These are phyloP conservation scores for Glossophaga mutica DNA, from an alignment of 2,797 vertebrate genomes.

Conservation along the genomic window DNA sequence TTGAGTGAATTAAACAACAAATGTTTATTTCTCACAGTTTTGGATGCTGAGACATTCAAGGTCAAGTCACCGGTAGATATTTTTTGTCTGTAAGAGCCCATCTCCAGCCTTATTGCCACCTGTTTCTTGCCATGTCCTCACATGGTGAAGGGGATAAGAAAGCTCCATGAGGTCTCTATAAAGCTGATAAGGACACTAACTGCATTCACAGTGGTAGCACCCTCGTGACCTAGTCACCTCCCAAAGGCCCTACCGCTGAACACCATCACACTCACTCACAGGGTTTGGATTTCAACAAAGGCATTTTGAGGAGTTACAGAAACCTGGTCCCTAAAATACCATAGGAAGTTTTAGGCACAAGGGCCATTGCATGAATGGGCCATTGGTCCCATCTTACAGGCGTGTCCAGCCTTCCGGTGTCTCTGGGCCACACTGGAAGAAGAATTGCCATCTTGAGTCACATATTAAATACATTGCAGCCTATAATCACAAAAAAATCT, in stretches of 20 bases:
- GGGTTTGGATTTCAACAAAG: not conserved
- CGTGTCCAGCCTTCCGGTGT: too few relatives aligned
- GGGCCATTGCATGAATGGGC: too few relatives aligned
- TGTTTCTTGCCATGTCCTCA: not conserved
- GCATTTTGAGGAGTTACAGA: not conserved
- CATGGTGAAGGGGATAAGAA: rapidly evolving
- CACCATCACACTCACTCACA: rapidly evolving
- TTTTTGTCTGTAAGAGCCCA: not conserved
- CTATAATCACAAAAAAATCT: too few relatives aligned
- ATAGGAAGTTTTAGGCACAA: rapidly evolving
- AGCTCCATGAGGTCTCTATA: too few relatives aligned
- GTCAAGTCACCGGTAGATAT: not conserved
- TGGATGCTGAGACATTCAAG: not conserved
- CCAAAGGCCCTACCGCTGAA: not conserved
- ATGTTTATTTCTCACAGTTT: not conserved
- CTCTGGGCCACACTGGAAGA: too few relatives aligned
- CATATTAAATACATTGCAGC: too few relatives aligned
- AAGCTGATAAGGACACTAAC: not conserved
- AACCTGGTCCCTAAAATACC: too few relatives aligned
- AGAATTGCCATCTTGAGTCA: too few relatives aligned
- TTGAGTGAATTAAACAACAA: not conserved
- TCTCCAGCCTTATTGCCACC: not conserved
- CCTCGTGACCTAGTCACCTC: too few relatives aligned
- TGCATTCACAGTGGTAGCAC: not conserved
- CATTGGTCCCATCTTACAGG: not conserved